These are phyloP conservation scores for Punctoribates punctum DNA, from an alignment of 2,888 invertebrate species.

Conservation along the genomic window DNA sequence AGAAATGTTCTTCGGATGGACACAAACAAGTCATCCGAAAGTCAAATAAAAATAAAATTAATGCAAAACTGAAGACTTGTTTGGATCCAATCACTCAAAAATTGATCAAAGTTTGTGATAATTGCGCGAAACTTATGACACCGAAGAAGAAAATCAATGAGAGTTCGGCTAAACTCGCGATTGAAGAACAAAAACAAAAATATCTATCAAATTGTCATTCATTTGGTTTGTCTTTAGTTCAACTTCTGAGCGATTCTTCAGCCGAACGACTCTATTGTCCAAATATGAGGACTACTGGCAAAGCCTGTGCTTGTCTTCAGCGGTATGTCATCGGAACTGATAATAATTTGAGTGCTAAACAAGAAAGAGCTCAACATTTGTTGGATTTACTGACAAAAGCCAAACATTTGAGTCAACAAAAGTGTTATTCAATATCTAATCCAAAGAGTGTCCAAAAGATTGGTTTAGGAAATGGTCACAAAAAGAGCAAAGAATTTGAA, in stretches of 20 bases:
- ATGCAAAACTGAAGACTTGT: not conserved
- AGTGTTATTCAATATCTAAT: conserved; percentile 48
- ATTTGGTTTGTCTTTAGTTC: conserved; percentile 16
- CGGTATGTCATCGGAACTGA: conserved; percentile 37
- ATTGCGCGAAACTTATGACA: not conserved
- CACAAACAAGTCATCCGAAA: not conserved
- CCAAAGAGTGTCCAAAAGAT: conserved; percentile 44
- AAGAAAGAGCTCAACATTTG: conserved; percentile 48
- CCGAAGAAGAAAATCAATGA: not conserved
- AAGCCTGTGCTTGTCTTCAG: conserved; percentile 45
- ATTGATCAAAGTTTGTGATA: not conserved
- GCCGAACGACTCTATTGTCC: conserved; percentile 48
- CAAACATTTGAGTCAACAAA: conserved; percentile 49
- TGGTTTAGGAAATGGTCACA: conserved; percentile 53
- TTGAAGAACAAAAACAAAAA: conserved; percentile 8
- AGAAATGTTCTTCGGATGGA: not conserved
- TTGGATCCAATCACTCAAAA: not conserved
- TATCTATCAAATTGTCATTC: conserved; percentile 19
- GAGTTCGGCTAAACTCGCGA: not conserved
- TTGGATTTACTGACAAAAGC: conserved; percentile 51
- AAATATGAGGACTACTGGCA: conserved; percentile 37
- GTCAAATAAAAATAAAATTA: not conserved
- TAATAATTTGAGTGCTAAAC: conserved; percentile 42
- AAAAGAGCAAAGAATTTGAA: conserved; percentile 51
- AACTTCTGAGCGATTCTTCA: conserved; percentile 48